A percentile compares a stretch with the other conserved stretches of the same genome.
These are phyloP conservation scores for Diadophis punctatus DNA, from an alignment of 2,113 vertebrate genomes.

Conservation along the genomic window DNA sequence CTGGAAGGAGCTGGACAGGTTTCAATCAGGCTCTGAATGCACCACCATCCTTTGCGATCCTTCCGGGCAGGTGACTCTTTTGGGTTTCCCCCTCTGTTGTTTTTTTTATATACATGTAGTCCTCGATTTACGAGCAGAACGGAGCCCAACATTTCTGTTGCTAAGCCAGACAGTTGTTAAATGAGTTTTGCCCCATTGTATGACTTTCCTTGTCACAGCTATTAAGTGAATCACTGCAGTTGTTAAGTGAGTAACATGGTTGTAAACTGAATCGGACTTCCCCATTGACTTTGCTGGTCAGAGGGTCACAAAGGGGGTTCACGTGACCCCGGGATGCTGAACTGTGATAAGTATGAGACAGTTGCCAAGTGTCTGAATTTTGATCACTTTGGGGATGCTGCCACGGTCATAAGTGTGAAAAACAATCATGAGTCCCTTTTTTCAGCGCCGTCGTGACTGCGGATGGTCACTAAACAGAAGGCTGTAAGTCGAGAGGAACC, in stretches of 20 bases:
- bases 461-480: neutral
- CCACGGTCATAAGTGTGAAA: neutral
- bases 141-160: too few relatives aligned
- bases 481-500: neutral
- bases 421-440: neutral
- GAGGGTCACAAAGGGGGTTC: too few relatives aligned
- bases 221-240: too few relatives aligned
- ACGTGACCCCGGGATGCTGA: accelerated
- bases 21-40: slow-evolving; percentile 45
- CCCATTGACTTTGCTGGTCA: too few relatives aligned
- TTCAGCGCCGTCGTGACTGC: too few relatives aligned
- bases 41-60: slow-evolving; percentile 59
- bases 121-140: too few relatives aligned
- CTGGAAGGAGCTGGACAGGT: slow-evolving; percentile 63
- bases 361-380: neutral
- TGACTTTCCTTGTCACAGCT: too few relatives aligned
- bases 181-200: too few relatives aligned
- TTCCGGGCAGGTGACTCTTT: slow-evolving; percentile 47
- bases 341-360: neutral
- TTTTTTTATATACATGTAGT: neutral
- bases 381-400: neutral
- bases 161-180: too few relatives aligned
- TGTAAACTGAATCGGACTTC: too few relatives aligned
- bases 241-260: too few relatives aligned
- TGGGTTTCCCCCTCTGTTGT: neutral